phyloP scores from a whole-genome alignment of 2,888 invertebrate species.

The Tipula helvola region DNA sequence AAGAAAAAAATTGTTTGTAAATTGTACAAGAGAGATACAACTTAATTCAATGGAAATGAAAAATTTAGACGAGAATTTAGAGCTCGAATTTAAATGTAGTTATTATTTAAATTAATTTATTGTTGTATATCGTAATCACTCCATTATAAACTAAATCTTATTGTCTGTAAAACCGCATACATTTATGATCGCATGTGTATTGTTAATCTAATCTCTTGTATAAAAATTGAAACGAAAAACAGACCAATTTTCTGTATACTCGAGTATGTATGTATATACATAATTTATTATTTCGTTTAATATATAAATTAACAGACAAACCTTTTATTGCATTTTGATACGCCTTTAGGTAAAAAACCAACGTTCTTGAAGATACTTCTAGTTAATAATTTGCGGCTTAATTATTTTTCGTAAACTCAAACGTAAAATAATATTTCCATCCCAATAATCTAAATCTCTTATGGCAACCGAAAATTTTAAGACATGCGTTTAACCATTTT shows the following conservation, averaged over 20 bases:
- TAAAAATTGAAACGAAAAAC: neutral
- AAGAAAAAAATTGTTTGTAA: neutral
- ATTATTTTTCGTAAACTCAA: neutral
- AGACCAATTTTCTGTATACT: neutral
- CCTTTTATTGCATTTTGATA: neutral
- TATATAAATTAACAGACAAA: neutral
- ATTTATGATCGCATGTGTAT: neutral
- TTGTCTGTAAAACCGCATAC: neutral
- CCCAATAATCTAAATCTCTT: neutral
- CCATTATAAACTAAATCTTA: neutral
- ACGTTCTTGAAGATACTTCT: neutral
- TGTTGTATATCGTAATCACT: neutral
- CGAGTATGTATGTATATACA: neutral
- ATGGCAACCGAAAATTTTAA: neutral
- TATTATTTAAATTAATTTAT: neutral
- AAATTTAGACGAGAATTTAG: neutral
- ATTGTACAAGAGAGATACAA: neutral
- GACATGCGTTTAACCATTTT: neutral
- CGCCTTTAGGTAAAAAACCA: neutral
- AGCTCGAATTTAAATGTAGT: neutral
- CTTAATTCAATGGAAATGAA: neutral
- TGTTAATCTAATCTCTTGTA: neutral
- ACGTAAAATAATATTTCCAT: neutral
- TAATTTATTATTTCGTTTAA: neutral
- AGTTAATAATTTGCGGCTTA: neutral